Conservation (phyloP, 2,797 vertebrate species). For the Myiothlypis coronata region DNA sequence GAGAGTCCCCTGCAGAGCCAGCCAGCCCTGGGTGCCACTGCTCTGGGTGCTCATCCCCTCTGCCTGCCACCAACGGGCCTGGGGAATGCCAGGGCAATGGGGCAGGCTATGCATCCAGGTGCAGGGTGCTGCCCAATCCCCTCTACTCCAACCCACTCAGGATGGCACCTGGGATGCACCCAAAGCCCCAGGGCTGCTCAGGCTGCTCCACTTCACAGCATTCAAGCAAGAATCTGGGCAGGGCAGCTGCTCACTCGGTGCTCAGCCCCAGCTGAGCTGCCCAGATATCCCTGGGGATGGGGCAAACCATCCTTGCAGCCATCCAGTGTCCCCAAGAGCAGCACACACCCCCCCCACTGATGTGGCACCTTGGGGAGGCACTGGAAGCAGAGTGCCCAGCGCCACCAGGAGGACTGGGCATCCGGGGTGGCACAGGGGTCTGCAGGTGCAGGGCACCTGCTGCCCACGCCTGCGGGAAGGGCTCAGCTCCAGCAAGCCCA, state of each 20-base stretch:
- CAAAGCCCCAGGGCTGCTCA: accelerated
- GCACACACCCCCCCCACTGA: accelerated
- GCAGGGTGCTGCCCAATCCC: not conserved
- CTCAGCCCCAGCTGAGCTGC: not conserved
- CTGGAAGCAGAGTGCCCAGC: not conserved
- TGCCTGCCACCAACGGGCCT: not conserved
- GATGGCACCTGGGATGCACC: not conserved
- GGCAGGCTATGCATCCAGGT: not conserved
- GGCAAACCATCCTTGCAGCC: not conserved
- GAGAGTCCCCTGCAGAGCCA: not conserved
- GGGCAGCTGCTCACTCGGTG: not conserved
- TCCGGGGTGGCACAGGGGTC: not conserved
- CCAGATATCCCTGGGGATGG: not conserved
- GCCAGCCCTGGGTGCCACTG: not conserved
- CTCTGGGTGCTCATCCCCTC: not conserved
- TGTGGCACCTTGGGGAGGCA: not conserved
- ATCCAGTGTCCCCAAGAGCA: not conserved
- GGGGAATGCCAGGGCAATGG: not conserved
- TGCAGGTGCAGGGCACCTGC: not conserved
- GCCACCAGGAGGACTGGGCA: accelerated
- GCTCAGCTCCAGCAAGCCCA: not conserved
- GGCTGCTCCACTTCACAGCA: not conserved
- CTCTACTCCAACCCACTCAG: not conserved
- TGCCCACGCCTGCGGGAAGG: not conserved
- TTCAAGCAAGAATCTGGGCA: not conserved